Base-by-base conservation (phyloP, 2,113 vertebrate genomes). In the Genyomyrus donnyi region DNA sequence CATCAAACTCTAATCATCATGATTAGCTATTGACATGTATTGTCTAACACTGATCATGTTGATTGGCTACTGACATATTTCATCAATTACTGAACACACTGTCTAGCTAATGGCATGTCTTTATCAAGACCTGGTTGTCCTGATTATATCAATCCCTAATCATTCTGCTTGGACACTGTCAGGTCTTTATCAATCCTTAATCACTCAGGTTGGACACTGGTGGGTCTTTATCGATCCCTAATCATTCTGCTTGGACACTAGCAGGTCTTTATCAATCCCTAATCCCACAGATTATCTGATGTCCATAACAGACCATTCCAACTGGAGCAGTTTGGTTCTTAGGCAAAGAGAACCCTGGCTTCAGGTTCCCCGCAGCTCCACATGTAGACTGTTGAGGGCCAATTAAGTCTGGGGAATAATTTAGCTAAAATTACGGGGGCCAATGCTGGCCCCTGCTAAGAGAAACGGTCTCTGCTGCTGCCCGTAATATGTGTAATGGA, bases 391-490 rank as follows among this genome's bases (percentile, higher is more conserved):
- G 92, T 90, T 90, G 46, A 93, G 94, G 92, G 92, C 92, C 95
- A 95, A 95, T 96, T 95, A 95, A 91, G 92, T 92, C 91, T 93
- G 91, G 92, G 90, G 88, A 91, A 93, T 91, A 95, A 95, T 95
- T 96, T 94, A 95, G 92, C 92, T 92, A 80, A 93, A 92, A 94
- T 94, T 95, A 94, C 92, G 89, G 77, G 90, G 88, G 92, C 91
- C 89, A 92, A 87, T 86, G 92, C 88, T 88, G 91, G 91, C 90
- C 91, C 93, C 95, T 91, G 89, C 91, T 93, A 94, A 93, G 92
- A 85, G 90, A 85, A 86, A 91, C 90, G 85, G 92, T 93, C 93
- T 91, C 85, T 89, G 90, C 91, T 93, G 91, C 93, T 93, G 90
- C 93, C 93, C 80, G 88, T 95, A 93, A 95, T 92, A 94, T 91